Percentiles rank a stretch among this genome's conserved stretches.
Evolutionary conservation across 2,888 invertebrate genomes (phyloP).

Genomic region (Campoplex capitator): DNA sequence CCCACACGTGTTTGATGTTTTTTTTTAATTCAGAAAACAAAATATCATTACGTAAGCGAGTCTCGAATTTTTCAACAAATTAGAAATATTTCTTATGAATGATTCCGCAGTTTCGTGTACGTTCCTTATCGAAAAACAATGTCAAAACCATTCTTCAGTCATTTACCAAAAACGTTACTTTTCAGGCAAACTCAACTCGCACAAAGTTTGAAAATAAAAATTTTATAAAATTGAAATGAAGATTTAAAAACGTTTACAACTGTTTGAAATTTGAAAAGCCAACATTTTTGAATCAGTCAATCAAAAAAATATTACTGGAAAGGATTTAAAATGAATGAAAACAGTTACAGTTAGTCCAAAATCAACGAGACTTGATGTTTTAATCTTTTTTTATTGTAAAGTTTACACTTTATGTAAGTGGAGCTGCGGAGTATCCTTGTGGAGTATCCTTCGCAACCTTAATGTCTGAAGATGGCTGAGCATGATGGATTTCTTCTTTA

Average conservation of each 20-base stretch:
- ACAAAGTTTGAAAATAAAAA: too few species aligned
- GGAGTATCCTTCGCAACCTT: conserved; percentile 88
- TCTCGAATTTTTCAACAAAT: too few species aligned
- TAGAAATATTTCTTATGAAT: too few species aligned
- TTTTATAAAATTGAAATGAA: neutral
- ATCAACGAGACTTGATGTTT: conserved; percentile 14
- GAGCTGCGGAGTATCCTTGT: conserved; percentile 76
- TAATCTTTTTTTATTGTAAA: conserved; percentile 63
- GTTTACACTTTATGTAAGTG: conserved; percentile 64
- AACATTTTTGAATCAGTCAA: neutral
- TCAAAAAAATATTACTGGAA: neutral
- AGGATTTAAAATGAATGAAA: neutral
- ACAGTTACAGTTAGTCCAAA: neutral
- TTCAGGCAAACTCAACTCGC: too few species aligned
- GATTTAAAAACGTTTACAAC: too few species aligned
- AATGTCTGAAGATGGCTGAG: conserved; percentile 91
- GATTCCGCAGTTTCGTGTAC: too few species aligned
- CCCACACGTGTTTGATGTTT: too few species aligned
- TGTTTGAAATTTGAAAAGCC: neutral
- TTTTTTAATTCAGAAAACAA: too few species aligned
- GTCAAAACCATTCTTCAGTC: too few species aligned
- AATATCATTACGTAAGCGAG: too few species aligned
- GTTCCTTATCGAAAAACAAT: too few species aligned
- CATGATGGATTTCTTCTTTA: conserved; percentile 94
- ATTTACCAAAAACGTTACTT: too few species aligned